Evolutionary conservation across 2,113 vertebrate genomes (phyloP).

Genomic region (Megalops atlanticus): DNA sequence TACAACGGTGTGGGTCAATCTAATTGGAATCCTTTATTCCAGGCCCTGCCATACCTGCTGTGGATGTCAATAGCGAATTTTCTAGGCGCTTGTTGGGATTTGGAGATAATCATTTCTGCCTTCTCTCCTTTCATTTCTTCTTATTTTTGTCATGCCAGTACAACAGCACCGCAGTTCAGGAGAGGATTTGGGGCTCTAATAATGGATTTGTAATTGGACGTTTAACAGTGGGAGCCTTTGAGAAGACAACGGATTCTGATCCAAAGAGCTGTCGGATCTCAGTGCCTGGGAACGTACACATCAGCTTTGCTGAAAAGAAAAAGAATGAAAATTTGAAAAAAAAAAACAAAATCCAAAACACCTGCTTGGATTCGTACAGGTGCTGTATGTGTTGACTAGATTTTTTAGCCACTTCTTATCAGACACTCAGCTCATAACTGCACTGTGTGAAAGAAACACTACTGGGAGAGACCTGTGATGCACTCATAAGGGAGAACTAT

Average conservation of each 20-base stretch:
- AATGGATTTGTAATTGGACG: not conserved
- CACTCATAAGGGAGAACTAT: too few relatives aligned
- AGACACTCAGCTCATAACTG: too few relatives aligned
- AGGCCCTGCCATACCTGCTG: too few relatives aligned
- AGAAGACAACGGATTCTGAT: not conserved
- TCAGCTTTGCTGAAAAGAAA: too few relatives aligned
- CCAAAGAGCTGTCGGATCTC: not conserved
- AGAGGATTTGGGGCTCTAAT: not conserved
- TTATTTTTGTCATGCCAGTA: not conserved
- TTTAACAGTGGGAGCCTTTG: not conserved
- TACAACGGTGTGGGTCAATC: not conserved
- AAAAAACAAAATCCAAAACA: not conserved
- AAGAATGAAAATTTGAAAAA: not conserved
- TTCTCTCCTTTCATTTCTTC: not conserved
- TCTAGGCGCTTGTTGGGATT: not conserved
- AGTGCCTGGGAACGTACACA: too few relatives aligned
- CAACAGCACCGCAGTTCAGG: not conserved
- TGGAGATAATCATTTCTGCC: not conserved
- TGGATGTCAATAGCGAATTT: not conserved
- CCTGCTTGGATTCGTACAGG: not conserved
- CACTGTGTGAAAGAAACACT: too few relatives aligned
- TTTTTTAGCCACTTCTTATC: not conserved
- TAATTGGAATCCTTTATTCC: not conserved
- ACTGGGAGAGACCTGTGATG: too few relatives aligned
- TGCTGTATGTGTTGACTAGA: not conserved